Evolutionary conservation across 53 echinoderm and acorn worm genomes (phyloP).

Genomic region (Mesocentrotus franciscanus): DNA sequence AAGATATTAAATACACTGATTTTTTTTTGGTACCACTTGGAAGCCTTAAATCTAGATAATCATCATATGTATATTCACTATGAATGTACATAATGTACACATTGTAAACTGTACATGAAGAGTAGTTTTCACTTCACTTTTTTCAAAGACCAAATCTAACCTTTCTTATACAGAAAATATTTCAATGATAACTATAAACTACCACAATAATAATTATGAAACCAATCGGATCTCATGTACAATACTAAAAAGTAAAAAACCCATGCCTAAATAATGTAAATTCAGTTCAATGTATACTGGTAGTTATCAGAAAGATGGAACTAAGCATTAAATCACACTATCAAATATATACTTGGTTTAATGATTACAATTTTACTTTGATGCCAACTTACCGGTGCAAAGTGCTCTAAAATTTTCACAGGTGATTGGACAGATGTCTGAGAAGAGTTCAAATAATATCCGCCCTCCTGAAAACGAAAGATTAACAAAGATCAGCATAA

Average conservation of each 20-base stretch:
- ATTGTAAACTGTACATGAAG: no score
- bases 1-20: no score
- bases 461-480: constrained; percentile 77
- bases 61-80: no score
- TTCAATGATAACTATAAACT: background rate
- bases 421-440: constrained; percentile 93
- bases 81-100: no score
- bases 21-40: no score
- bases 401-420: constrained; percentile 95
- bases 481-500: background rate
- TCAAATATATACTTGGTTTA: no score
- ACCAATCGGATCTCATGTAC: background rate
- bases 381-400: constrained; percentile 82
- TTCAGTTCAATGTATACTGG: no score
- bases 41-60: no score
- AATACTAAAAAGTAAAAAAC: background rate
- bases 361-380: background rate
- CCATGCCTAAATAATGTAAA: no score
- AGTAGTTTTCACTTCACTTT: background rate
- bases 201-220: background rate
- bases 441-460: constrained; percentile 90
- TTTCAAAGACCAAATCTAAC: background rate
- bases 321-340: no score
- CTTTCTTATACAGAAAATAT: background rate
- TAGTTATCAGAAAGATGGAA: no score